phyloP scores from a whole-genome alignment of 2,888 invertebrate genomes.

The Macroteleia sp. region DNA sequence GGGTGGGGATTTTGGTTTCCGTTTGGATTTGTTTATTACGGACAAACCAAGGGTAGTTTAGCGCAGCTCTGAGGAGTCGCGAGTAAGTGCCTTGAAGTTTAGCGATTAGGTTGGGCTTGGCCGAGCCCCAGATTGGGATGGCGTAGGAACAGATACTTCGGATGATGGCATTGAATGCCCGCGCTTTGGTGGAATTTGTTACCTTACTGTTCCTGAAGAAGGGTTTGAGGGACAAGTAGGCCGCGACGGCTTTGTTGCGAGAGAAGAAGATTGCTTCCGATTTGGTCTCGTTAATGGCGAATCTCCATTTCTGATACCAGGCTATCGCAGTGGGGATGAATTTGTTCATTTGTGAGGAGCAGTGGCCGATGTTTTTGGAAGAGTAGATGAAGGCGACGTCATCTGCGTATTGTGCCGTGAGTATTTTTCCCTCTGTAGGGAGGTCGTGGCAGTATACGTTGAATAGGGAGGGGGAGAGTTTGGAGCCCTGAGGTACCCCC shows the following conservation, averaged over 20 bases:
- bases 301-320: slow-evolving; percentile 19
- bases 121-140: slow-evolving; percentile 8
- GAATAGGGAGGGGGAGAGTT: no score
- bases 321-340: not conserved
- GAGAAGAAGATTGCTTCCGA: slow-evolving; percentile 24
- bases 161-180: slow-evolving; percentile 46
- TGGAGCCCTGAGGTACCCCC: no score
- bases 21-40: slow-evolving; percentile 19
- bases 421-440: no score
- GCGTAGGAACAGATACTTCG: slow-evolving; percentile 41
- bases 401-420: no score
- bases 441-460: no score
- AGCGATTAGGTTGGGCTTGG: not conserved
- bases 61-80: not conserved
- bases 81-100: slow-evolving; percentile 11
- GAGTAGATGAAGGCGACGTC: no score
- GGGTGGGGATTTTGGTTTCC: slow-evolving; percentile 25
- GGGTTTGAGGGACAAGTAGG: no score
- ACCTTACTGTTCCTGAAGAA: no score
- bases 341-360: slow-evolving; percentile 3
- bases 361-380: not conserved
- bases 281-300: slow-evolving; percentile 26
- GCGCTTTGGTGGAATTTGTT: slow-evolving; percentile 6
- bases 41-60: slow-evolving; percentile 23
- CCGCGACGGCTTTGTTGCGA: no score